These are phyloP conservation scores for Miltochrista miniata DNA, from an alignment of 2,888 invertebrate genomes.

Conservation along the genomic window DNA sequence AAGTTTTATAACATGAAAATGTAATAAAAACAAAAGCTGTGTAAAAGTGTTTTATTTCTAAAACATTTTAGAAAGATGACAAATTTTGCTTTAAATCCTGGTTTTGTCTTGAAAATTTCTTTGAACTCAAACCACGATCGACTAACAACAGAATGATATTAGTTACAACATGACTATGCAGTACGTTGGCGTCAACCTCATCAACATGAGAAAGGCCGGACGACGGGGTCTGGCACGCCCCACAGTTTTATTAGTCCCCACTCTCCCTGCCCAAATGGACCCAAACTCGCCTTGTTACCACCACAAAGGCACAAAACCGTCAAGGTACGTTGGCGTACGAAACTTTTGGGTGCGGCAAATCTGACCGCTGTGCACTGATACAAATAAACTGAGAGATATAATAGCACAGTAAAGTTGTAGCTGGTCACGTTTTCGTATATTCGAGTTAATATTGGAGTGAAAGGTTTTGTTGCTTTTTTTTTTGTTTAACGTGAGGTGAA, in stretches of 20 bases:
- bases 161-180: conserved; percentile 1
- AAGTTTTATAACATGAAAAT: too few relatives aligned
- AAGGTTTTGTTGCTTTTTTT: conserved; percentile 23
- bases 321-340: conserved; percentile 39
- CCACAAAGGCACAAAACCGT: conserved; percentile 46
- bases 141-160: conserved; percentile 15
- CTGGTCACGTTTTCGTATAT: conserved; percentile 35
- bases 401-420: conserved; percentile 27
- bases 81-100: too few relatives aligned
- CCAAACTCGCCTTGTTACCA: conserved; percentile 41
- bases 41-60: too few relatives aligned
- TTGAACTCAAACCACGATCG: conserved; percentile 1
- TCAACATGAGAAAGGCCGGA: conserved; percentile 71
- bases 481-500: too few relatives aligned
- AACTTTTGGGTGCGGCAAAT: conserved; percentile 43
- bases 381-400: conserved; percentile 34
- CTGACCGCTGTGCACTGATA: conserved; percentile 30
- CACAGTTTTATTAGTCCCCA: conserved; percentile 66
- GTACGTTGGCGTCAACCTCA: conserved; percentile 46
- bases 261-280: conserved; percentile 43
- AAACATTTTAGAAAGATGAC: too few relatives aligned
- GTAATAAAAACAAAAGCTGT: too few relatives aligned
- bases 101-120: too few relatives aligned
- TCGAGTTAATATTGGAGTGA: conserved; percentile 33
- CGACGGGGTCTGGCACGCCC: conserved; percentile 55